Base-by-base conservation (phyloP, 2,113 vertebrate genomes). In the Fukomys damarensis region DNA sequence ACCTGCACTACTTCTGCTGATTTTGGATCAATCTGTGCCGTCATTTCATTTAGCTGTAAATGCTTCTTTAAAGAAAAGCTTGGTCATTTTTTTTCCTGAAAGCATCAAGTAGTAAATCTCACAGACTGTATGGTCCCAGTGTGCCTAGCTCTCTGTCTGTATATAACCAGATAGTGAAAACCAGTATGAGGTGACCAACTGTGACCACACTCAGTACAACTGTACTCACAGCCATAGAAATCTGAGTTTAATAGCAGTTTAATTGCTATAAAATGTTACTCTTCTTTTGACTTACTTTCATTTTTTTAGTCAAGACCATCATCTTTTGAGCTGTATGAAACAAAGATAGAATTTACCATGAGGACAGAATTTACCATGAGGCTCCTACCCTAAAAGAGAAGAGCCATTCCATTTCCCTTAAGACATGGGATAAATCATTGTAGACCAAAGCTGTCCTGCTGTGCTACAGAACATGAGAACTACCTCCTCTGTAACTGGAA, bases 61-160 rank as follows among this genome's bases (percentile, higher is more conserved):
- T 66, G 17, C 56, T 91, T 85, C 46, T 84, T 38, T 87, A 65
- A 72, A 84, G 41, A 17, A 92, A 2, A 22, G 16, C 9, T 63
- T 5, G 17, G 77, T 28, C 56, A 79, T 14, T 49, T 6, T 49
- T 54, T 74, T 63, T 59, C n/a, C 56, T 38, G 28, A n/a, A 59
- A 91, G 24, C 10, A 1, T 14, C 63, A 86, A 49, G 19, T 20
- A 43, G 82, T 63, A 80, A 63, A 66, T 30, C 1, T 38, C 77
- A 19, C 5, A 38, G 16, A 19, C 41, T 38, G 54, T 22, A 4
- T 2, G 1, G 5, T n/a, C 20, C 0, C 28, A 56, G 2, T 17
- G 38, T 49, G 7, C 30, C 70, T 52, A 52, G 2, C 43, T 66
- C 46, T 74, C 10, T n/a, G n/a, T 72, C 4, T 0, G 19, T 22